Conservation (phyloP, 2,888 invertebrate species). For the Oegoconia quadripuncta region DNA sequence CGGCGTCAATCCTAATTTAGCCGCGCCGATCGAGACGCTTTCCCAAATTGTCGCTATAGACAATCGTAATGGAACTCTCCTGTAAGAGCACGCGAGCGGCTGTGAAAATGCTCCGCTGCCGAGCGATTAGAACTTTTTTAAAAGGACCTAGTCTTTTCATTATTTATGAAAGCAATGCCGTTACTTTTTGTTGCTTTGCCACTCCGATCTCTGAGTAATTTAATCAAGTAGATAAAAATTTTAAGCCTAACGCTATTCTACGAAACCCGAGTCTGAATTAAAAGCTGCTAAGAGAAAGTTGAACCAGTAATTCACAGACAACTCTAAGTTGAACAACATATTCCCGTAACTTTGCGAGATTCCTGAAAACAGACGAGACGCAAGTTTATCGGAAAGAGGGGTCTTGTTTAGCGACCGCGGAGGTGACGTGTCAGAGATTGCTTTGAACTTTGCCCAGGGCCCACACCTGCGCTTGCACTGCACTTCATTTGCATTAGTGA, state of each 20-base stretch:
- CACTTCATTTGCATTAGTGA: conserved; percentile 46
- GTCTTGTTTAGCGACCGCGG: conserved; percentile 25
- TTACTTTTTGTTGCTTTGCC: no score
- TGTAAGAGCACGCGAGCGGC: conserved; percentile 38
- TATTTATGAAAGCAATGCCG: no score
- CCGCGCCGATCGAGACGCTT: conserved; percentile 68
- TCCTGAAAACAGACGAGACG: conserved; percentile 17
- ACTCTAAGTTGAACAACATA: no score
- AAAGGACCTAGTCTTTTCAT: no score
- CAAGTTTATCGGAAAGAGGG: conserved; percentile 23
- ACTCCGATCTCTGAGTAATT: no score
- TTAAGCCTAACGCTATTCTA: no score
- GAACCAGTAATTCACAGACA: no score
- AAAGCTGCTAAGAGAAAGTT: no score
- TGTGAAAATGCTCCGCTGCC: neutral
- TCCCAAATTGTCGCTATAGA: conserved; percentile 69
- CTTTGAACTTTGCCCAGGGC: conserved; percentile 11
- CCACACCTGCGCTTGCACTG: conserved; percentile 40
- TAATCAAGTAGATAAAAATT: no score
- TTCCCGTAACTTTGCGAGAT: neutral
- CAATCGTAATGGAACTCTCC: conserved; percentile 71
- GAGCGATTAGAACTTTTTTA: neutral
- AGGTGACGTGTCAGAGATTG: conserved; percentile 21
- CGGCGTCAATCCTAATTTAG: conserved; percentile 77
- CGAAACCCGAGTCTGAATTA: no score